Percentiles rank a stretch among this genome's conserved stretches.
These are phyloP conservation scores for Habrosyne pyritoides DNA, from an alignment of 2,888 invertebrate genomes.

Conservation along the genomic window DNA sequence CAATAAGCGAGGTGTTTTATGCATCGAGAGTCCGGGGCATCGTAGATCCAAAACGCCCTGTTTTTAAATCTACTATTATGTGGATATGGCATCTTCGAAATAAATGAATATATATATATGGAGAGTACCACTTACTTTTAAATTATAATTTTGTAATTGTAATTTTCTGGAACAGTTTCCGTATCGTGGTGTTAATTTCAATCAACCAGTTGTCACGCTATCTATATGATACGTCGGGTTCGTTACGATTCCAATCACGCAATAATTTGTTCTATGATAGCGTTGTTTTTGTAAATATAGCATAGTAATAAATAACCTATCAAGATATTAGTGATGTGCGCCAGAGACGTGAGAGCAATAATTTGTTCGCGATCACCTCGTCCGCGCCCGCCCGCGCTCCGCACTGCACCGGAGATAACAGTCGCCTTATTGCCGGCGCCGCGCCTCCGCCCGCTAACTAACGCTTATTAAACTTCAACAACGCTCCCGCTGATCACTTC, in stretches of 20 bases:
- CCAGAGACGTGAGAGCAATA: slow-evolving; percentile 45
- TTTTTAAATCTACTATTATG: too few species aligned
- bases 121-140: neutral
- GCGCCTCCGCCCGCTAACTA: slow-evolving; percentile 72
- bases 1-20: neutral
- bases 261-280: neutral
- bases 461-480: slow-evolving; percentile 83
- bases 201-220: neutral
- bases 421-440: slow-evolving; percentile 72
- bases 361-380: slow-evolving; percentile 51
- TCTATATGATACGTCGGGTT: neutral
- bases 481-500: slow-evolving; percentile 81
- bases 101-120: too few species aligned
- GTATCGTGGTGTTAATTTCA: neutral
- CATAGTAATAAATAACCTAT: slow-evolving; percentile 24
- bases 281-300: slow-evolving; percentile 8
- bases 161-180: neutral
- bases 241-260: neutral
- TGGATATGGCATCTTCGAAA: too few species aligned
- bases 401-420: slow-evolving; percentile 75
- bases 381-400: slow-evolving; percentile 17
- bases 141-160: neutral
- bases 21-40: too few species aligned
- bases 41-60: too few species aligned
- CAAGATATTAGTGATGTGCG: slow-evolving; percentile 36